Percentiles rank a stretch among this genome's conserved stretches.
phyloP scores from a whole-genome alignment of 30 jellyfish, hydroid and myxozoan genomes.

The Aurelia aurita region DNA sequence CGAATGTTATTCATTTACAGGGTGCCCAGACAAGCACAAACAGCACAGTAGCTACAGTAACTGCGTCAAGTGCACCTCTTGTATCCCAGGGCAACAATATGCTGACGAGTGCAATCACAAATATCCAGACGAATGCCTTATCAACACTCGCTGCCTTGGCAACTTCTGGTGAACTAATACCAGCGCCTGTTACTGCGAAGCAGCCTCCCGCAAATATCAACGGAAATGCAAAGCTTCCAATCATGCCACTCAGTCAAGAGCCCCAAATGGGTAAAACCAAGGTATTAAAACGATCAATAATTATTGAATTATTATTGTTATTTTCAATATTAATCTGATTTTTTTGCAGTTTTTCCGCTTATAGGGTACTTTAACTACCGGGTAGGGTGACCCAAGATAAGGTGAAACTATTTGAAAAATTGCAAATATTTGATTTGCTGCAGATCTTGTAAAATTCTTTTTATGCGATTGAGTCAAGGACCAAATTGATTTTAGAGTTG shows the following conservation, averaged over 20 bases:
- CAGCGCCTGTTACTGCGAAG: constrained; percentile 29
- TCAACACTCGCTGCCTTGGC: constrained; percentile 99
- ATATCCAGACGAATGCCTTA: constrained; percentile 85
- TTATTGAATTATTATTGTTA: no score
- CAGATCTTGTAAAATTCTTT: no score
- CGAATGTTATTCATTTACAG: not conserved
- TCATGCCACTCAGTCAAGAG: not conserved
- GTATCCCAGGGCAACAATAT: constrained; percentile 38
- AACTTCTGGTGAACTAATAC: constrained; percentile 70
- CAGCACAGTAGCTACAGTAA: constrained; percentile 59
- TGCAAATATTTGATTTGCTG: no score
- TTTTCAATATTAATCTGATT: no score
- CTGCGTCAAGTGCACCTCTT: constrained; percentile 47
- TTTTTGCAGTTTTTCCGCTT: no score
- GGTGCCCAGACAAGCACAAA: constrained; percentile 53
- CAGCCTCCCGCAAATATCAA: constrained; percentile 19
- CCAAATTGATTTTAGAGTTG: no score
- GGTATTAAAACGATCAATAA: no score
- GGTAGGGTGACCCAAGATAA: no score
- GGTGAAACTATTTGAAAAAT: no score
- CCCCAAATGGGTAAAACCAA: no score
- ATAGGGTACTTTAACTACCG: no score
- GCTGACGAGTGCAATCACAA: constrained; percentile 61
- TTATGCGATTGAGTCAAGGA: no score
- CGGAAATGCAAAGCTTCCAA: constrained; percentile 38